Conservation (phyloP, 2,113 vertebrate species). For the Raja brachyura region DNA sequence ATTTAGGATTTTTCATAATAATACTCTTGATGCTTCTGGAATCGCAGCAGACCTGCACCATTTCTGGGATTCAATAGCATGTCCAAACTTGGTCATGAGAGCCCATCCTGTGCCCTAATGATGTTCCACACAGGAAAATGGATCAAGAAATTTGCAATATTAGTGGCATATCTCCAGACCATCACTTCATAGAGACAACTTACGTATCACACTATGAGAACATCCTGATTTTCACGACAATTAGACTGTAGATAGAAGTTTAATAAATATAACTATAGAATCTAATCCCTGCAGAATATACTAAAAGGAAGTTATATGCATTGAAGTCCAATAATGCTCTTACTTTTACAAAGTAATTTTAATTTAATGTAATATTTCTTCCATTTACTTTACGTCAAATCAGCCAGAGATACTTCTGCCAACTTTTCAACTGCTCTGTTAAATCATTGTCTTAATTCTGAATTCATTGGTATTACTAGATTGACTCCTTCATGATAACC, state of each 20-base stretch:
- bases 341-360: not conserved
- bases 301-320: not conserved
- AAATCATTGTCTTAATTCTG: slow-evolving; percentile 4
- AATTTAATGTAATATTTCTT: not conserved
- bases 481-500: not conserved
- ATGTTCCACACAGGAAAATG: not conserved
- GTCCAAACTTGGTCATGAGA: not conserved
- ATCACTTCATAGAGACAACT: not conserved
- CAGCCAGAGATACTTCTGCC: not conserved
- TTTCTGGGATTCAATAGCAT: not conserved
- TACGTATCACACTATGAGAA: not conserved
- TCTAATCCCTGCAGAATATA: not conserved
- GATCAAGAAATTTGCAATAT: not conserved
- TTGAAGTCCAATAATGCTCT: not conserved
- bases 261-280: not conserved
- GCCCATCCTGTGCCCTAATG: not conserved
- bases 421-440: not conserved
- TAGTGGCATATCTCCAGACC: not conserved
- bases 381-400: not conserved
- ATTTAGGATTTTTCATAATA: no score
- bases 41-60: not conserved
- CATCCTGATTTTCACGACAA: not conserved
- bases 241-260: not conserved
- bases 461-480: not conserved
- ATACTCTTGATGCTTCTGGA: not conserved